Conservation (phyloP, 2,113 vertebrate species). For the Callorhinus ursinus region DNA sequence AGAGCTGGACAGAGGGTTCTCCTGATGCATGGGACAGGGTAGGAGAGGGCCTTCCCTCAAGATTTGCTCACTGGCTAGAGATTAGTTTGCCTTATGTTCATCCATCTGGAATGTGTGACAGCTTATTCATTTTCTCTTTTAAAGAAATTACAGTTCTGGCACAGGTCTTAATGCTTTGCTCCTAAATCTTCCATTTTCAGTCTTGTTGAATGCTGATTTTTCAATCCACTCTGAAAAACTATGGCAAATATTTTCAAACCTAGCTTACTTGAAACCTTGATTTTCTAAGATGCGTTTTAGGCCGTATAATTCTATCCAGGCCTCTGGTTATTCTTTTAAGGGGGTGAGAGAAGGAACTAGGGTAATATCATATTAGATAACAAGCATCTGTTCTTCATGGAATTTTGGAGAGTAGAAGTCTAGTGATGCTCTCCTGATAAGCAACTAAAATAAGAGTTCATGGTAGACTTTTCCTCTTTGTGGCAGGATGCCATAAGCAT, state of each 20-base stretch:
- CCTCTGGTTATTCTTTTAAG: neutral
- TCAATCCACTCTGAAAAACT: neutral
- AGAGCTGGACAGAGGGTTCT: conserved; percentile 68
- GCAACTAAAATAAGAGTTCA: neutral
- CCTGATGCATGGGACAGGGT: conserved; percentile 69
- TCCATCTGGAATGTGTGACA: conserved; percentile 83
- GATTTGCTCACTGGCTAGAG: conserved; percentile 74
- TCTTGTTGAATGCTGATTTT: conserved; percentile 24
- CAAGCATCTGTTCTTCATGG: neutral
- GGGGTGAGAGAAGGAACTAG: too few species aligned
- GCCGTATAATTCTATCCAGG: neutral
- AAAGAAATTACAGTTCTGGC: conserved; percentile 75
- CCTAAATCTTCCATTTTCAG: conserved; percentile 35
- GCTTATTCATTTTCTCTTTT: conserved; percentile 84
- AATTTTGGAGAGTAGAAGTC: neutral
- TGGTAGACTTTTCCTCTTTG: neutral
- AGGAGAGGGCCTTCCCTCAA: conserved; percentile 72
- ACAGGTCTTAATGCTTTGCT: conserved; percentile 4
- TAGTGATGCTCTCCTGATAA: neutral
- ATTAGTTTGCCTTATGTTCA: conserved; percentile 82
- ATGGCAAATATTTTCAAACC: conserved; percentile 33
- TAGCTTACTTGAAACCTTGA: neutral
- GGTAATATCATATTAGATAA: neutral
- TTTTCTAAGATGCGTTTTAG: neutral
- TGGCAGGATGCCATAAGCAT: neutral